These are phyloP conservation scores for Macroteleia sp. DNA, from an alignment of 2,888 invertebrate species.

Conservation along the genomic window DNA sequence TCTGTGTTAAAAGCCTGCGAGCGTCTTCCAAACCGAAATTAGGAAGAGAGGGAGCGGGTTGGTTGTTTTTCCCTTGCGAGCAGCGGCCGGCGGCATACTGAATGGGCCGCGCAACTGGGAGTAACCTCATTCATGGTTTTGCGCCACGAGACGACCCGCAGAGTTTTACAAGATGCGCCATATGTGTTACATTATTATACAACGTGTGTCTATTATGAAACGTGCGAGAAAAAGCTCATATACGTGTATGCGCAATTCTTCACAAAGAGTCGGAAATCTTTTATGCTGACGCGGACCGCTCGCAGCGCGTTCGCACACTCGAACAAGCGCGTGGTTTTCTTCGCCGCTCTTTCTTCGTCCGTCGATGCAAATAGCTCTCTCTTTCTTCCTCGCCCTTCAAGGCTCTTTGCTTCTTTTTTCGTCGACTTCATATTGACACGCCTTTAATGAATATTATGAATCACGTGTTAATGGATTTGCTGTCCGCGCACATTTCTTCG, in stretches of 20 bases:
- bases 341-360: slow-evolving; percentile 25
- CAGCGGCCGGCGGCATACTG: slow-evolving; percentile 66
- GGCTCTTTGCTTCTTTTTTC: slow-evolving; percentile 9
- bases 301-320: slow-evolving; percentile 81
- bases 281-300: slow-evolving; percentile 78
- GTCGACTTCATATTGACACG: slow-evolving; percentile 22
- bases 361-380: slow-evolving; percentile 26
- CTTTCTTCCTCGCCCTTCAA: background rate
- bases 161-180: slow-evolving; percentile 83
- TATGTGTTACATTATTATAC: slow-evolving; percentile 83
- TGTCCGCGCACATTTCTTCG: slow-evolving; percentile 19
- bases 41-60: slow-evolving; percentile 31
- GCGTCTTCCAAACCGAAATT: slow-evolving; percentile 47
- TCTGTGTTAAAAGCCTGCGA: slow-evolving; percentile 45
- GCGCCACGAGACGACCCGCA: slow-evolving; percentile 78
- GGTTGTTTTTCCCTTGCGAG: slow-evolving; percentile 50
- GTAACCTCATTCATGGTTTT: slow-evolving; percentile 78
- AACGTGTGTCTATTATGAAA: slow-evolving; percentile 73
- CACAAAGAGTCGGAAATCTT: slow-evolving; percentile 82
- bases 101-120: slow-evolving; percentile 75
- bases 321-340: slow-evolving; percentile 65
- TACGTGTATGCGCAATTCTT: slow-evolving; percentile 67
- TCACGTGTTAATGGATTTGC: slow-evolving; percentile 48
- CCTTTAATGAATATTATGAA: slow-evolving; percentile 46
- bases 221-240: slow-evolving; percentile 66